These are phyloP conservation scores for Sweltsa coloradensis DNA, from an alignment of 1,140 invertebrate species.

Conservation along the genomic window DNA sequence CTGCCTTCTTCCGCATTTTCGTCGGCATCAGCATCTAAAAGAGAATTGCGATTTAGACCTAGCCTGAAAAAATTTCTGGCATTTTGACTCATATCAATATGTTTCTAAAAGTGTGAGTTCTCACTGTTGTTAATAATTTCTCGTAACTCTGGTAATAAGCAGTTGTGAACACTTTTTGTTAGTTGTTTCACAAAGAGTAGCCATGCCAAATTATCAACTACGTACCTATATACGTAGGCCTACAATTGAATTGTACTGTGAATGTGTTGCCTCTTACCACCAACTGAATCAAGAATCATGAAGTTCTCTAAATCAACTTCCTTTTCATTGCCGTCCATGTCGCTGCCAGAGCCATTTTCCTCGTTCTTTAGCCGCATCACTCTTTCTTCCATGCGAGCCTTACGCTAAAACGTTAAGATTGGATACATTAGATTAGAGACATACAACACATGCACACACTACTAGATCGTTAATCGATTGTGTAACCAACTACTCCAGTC, in stretches of 20 bases:
- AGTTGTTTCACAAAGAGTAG: no score
- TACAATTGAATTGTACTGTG: no score
- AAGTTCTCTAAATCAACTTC: slow-evolving; percentile 70
- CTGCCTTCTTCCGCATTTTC: slow-evolving; percentile 5
- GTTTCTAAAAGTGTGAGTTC: no score
- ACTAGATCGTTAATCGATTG: no score
- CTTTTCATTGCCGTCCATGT: slow-evolving; percentile 46
- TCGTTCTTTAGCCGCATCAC: slow-evolving; percentile 26
- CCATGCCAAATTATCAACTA: no score
- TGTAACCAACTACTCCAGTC: no score
- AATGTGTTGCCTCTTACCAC: slow-evolving; percentile 39
- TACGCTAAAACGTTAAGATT: slow-evolving; percentile 35
- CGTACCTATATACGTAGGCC: no score
- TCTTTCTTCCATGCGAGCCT: slow-evolving; percentile 34
- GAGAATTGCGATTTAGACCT: no score
- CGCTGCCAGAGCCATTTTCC: slow-evolving; percentile 23
- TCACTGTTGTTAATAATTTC: no score
- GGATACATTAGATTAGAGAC: not conserved
- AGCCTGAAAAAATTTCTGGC: no score
- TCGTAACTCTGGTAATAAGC: not conserved
- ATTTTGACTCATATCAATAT: no score
- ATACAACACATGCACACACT: no score
- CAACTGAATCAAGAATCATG: slow-evolving; percentile 70
- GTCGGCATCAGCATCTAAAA: not conserved
- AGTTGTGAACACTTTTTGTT: not conserved